Evolutionary conservation across 2,113 vertebrate species (phyloP).

Genomic region (Shinisaurus crocodilurus): DNA sequence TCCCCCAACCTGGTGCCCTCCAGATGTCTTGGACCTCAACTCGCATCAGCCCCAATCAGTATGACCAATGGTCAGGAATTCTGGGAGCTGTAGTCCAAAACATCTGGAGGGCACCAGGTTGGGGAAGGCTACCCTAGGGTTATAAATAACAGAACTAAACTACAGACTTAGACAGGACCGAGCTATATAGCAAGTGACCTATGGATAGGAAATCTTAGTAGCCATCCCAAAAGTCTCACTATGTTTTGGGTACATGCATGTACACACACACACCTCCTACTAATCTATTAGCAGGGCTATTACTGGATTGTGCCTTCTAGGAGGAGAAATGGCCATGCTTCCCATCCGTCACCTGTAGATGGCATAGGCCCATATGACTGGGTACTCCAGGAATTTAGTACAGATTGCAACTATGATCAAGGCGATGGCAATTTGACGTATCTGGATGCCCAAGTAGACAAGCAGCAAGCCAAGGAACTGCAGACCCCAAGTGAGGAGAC

Average conservation of each 20-base stretch:
- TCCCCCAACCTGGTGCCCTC: not conserved
- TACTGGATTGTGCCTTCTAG: not conserved
- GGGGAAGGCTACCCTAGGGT: not conserved
- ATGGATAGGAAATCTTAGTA: not conserved
- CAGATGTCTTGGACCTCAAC: not conserved
- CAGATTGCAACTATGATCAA: slow-evolving; percentile 84
- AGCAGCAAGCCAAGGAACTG: slow-evolving; percentile 89
- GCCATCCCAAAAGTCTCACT: not conserved
- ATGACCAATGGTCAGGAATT: too few relatives aligned
- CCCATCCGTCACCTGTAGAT: slow-evolving; percentile 75
- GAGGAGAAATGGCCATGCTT: not conserved
- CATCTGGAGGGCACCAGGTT: too few relatives aligned
- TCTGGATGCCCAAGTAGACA: slow-evolving; percentile 89
- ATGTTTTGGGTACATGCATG: not conserved
- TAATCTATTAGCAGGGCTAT: not conserved
- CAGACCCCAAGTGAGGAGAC: slow-evolving; percentile 92
- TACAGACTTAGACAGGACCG: not conserved
- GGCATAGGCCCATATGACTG: slow-evolving; percentile 76
- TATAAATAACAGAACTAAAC: too few relatives aligned
- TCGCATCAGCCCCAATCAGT: too few relatives aligned
- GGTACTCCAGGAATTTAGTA: slow-evolving; percentile 89
- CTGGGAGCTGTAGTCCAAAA: too few relatives aligned
- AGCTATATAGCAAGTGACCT: not conserved
- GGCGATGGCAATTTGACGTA: slow-evolving; percentile 86
- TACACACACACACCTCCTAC: not conserved